phyloP scores from a whole-genome alignment of 1,140 invertebrate genomes.

The Phortica variegata region DNA sequence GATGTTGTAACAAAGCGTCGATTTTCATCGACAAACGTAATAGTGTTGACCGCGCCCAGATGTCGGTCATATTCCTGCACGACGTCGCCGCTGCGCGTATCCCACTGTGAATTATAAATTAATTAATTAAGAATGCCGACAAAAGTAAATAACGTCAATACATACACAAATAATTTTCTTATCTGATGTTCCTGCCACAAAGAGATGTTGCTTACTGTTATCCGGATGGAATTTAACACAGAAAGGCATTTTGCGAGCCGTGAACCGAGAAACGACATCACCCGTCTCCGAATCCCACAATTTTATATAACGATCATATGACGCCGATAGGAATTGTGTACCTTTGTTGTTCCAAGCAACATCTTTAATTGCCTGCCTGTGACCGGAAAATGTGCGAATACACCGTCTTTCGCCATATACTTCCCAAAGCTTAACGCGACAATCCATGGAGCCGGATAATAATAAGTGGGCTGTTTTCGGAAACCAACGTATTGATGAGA shows the following conservation, averaged over 20 bases:
- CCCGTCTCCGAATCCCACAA: slow-evolving; percentile 99
- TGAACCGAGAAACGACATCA: slow-evolving; percentile 87
- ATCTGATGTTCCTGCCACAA: slow-evolving; percentile 97
- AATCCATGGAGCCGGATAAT: slow-evolving; percentile 95
- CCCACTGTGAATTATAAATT: slow-evolving; percentile 75
- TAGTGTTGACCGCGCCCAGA: slow-evolving; percentile 97
- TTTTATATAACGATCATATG: slow-evolving; percentile 92
- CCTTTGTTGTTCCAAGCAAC: slow-evolving; percentile 95
- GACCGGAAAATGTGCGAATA: slow-evolving; percentile 94
- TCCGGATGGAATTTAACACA: slow-evolving; percentile 99
- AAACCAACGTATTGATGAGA: slow-evolving; percentile 94
- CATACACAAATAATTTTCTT: slow-evolving; percentile 98
- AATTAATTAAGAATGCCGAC: slow-evolving; percentile 1
- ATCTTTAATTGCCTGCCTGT: slow-evolving; percentile 95
- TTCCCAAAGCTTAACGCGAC: slow-evolving; percentile 96
- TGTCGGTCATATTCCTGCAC: slow-evolving; percentile 99
- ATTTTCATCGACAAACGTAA: slow-evolving; percentile 99
- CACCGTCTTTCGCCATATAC: slow-evolving; percentile 94
- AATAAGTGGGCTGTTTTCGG: slow-evolving; percentile 93
- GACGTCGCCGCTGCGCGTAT: slow-evolving; percentile 89
- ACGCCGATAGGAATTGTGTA: slow-evolving; percentile 89
- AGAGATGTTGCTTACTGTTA: slow-evolving; percentile 93
- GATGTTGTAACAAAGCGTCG: slow-evolving; percentile 96
- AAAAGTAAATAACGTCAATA: slow-evolving; percentile 31
- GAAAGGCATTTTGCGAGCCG: slow-evolving; percentile 92